Percentiles rank a stretch among this genome's conserved stretches.
These are phyloP conservation scores for Diglossa brunneiventris DNA, from an alignment of 2,113 vertebrate species.

Conservation along the genomic window DNA sequence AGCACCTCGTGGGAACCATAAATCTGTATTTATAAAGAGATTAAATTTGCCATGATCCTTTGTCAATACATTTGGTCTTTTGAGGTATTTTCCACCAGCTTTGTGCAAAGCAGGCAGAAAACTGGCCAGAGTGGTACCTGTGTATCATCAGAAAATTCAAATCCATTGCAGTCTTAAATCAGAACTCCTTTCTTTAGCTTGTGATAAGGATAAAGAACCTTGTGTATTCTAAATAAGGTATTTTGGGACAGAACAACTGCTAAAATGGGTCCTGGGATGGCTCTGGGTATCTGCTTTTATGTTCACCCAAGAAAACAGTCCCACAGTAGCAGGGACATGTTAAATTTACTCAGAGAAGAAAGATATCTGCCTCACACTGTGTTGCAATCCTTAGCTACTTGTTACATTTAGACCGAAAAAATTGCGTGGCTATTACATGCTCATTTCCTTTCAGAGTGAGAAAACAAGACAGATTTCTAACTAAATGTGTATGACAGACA, in stretches of 20 bases:
- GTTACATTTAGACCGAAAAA: not conserved
- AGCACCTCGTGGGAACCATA: not conserved
- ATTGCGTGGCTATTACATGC: not conserved
- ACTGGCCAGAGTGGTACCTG: not conserved
- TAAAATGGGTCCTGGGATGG: not conserved
- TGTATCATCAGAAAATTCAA: not conserved
- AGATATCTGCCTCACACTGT: not conserved
- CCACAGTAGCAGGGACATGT: not conserved
- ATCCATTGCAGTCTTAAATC: not conserved
- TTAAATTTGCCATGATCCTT: not conserved
- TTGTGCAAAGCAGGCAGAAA: not conserved
- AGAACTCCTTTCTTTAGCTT: not conserved
- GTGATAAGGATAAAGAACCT: not conserved
- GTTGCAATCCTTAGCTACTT: not conserved
- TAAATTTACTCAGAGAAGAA: not conserved
- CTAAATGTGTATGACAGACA: not conserved
- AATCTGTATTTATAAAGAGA: not conserved
- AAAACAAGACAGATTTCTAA: not conserved
- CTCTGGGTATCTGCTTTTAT: not conserved
- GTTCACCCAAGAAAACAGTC: not conserved
- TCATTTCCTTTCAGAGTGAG: not conserved
- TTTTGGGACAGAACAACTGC: not conserved
- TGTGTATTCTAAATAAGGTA: not conserved
- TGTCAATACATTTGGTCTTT: not conserved
- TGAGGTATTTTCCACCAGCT: not conserved